Evolutionary conservation across 1,140 invertebrate genomes (phyloP), one percentile per base, ranked within the genome.

Genomic region (Orius laevigatus): DNA sequence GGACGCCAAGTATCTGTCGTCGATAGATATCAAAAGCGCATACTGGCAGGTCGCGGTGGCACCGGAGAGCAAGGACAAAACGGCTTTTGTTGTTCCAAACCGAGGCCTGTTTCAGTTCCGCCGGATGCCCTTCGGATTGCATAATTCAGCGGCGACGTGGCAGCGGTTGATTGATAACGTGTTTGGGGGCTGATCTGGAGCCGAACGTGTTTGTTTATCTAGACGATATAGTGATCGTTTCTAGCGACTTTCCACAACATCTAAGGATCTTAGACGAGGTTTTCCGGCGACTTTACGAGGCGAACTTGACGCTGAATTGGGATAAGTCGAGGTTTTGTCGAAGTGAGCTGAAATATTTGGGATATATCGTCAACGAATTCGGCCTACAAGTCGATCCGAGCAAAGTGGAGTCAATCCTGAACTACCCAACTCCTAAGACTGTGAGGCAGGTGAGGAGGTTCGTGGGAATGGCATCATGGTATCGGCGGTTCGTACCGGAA

Each of bases 81-180:
- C 40, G 40, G 14, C 40, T 3, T 42, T 42, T 15, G 18, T 16
- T 19, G 40, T 42, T 4, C 40, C 40, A 5, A 18, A 18, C 18
- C 12, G 40, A 6, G 40, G 40, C 2, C 52, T 58, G 9, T 66
- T 49, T 46, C 48, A 64, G 35, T 67, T 61, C 57, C 46, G 62
- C 62, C 1, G 53, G 63, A 2, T 70, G 62, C 62, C 65, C 0
- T 70, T 68, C 56, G 68, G 66, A 0, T 50, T 71, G 0, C 51
- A 50, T 2, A 63, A 65, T 31, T 60, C 62, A 3, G 60, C 57
- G 11, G 61, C 63, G 2, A 65, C 63, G 0, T 69, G 66, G 47
- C 59, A 62, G 46, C 46, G 66, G 5, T 25, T 63, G 0, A 61
- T 66, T 2, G 60, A 63, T 46, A 16, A 54, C 5, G 46, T 63